Evolutionary conservation across 2,888 invertebrate species (phyloP), one percentile per base, ranked within the genome.

Genomic region (Neoascia interrupta): DNA sequence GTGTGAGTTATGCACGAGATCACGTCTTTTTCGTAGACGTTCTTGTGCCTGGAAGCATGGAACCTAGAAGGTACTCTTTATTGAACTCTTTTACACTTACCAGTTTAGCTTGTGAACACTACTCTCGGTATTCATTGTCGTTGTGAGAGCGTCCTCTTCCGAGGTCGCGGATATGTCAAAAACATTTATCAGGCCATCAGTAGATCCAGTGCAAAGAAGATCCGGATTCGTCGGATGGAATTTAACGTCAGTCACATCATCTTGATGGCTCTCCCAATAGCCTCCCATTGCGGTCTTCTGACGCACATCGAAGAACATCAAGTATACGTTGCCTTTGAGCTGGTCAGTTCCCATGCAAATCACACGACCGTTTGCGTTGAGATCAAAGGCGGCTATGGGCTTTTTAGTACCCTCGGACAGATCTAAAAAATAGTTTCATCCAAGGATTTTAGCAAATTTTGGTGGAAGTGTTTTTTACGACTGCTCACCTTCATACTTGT

Each of bases 121-220:
- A 72, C 93, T 94, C 84, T 94, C 94, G 0, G 94, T 92, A 85
- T 96, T 97, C 21, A 96, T 89, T 0, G 95, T 94, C 83, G 92
- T 92, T 10, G 89, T 88, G 1, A 97, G 89, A 0, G 97, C 97
- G 83, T 95, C 94, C 66, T 96, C 95, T 89, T 97, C 97, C 0
- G 88, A 89, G 0, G 89, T 84, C 85, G 96, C 91, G 49, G 91
- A 90, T 16, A 97, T 90, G 87, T 97, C 94, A 87, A 93, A 97
- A 1, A 96, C 85, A 88, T 97, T 97, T 1, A 97, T 91, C 11
- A 97, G 90, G 0, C 97, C 96, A 87, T 97, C 97, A 0, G 92
- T 91, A 1, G 96, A 94, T 0, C 96, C 95, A 0, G 95, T 92
- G 10, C 93, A 92, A 58, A 97, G 84, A 5, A 90, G 87, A 85